Conservation (phyloP, 2,113 vertebrate species). For the Tinamus guttatus region DNA sequence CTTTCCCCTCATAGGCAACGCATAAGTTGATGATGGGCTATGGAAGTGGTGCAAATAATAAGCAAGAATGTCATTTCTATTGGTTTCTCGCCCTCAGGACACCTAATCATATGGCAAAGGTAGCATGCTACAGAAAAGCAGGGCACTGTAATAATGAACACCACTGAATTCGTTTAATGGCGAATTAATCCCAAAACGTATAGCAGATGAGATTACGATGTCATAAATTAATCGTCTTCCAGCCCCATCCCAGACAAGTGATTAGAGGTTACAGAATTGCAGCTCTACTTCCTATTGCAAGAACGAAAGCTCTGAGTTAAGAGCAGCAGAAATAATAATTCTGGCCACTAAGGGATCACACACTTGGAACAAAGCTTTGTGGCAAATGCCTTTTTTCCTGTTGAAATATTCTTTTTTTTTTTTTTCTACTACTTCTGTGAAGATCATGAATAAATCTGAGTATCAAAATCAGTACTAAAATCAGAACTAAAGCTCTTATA, state of each 20-base stretch:
- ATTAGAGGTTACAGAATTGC: not conserved
- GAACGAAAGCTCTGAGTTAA: not conserved
- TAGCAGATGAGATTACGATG: not conserved
- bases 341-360: not conserved
- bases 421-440: not conserved
- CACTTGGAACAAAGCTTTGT: not conserved
- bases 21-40: constrained; percentile 3
- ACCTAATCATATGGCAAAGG: constrained; percentile 42
- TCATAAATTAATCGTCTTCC: constrained; percentile 21
- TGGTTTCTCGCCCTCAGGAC: constrained; percentile 66
- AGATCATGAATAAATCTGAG: not conserved
- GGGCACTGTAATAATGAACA: constrained; percentile 24
- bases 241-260: not conserved
- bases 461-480: not conserved
- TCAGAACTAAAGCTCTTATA: not conserved
- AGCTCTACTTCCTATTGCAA: not conserved
- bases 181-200: constrained; percentile 61
- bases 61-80: constrained; percentile 60
- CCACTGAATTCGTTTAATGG: constrained; percentile 45
- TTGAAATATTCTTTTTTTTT: not conserved
- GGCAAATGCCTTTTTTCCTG: not conserved
- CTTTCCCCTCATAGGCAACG: constrained; percentile 19
- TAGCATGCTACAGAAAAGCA: not conserved
- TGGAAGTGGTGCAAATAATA: constrained; percentile 52
- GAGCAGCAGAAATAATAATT: not conserved